Evolutionary conservation across 1,140 invertebrate species (phyloP).

Genomic region (Armadillidium nasatum): DNA sequence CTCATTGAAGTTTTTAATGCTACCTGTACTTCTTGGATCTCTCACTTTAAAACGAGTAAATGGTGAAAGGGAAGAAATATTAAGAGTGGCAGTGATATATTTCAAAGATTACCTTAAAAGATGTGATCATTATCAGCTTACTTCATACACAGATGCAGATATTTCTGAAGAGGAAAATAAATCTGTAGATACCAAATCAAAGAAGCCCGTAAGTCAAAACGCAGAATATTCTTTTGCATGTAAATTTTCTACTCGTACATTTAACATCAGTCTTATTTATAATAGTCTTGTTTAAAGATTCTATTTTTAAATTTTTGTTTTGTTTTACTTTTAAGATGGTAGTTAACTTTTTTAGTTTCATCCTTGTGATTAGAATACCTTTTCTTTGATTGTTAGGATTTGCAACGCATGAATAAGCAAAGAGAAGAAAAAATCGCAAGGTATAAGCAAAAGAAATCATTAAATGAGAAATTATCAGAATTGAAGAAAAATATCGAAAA

Average conservation of each 20-base stretch:
- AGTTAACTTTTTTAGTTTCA: too few relatives aligned
- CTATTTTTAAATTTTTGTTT: too few relatives aligned
- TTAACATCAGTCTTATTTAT: too few relatives aligned
- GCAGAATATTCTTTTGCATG: too few relatives aligned
- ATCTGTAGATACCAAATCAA: not conserved
- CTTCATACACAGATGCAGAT: not conserved
- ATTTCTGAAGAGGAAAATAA: not conserved
- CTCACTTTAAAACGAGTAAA: not conserved
- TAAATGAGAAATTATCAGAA: slow-evolving; percentile 63
- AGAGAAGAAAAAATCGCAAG: slow-evolving; percentile 65
- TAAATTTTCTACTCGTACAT: too few relatives aligned
- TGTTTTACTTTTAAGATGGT: too few relatives aligned
- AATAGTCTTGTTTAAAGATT: too few relatives aligned
- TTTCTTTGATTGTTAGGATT: too few relatives aligned
- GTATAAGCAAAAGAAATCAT: slow-evolving; percentile 72
- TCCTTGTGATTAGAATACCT: too few relatives aligned
- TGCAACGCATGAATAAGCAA: not conserved
- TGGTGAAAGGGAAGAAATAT: not conserved
- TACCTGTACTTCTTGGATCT: slow-evolving; percentile 72
- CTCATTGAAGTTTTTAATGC: slow-evolving; percentile 74
- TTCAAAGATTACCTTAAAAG: not conserved
- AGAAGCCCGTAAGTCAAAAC: too few relatives aligned
- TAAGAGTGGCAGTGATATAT: not conserved
- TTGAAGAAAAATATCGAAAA: slow-evolving; percentile 56
- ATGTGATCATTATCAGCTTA: not conserved